Evolutionary conservation across 2,113 vertebrate species (phyloP).

Genomic region (Stegostoma tigrinum): DNA sequence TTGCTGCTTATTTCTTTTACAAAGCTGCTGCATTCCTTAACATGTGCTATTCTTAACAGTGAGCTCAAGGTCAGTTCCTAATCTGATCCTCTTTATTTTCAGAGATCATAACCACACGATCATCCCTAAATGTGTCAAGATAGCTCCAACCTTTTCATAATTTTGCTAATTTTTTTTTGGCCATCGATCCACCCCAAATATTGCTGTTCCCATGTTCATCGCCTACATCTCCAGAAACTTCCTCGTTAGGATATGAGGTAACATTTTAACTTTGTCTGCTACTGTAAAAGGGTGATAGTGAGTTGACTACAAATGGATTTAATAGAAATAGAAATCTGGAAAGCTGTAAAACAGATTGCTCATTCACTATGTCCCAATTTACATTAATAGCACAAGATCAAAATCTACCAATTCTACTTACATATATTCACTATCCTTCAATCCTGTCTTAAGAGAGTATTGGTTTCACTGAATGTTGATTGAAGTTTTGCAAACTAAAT

Average conservation of each 20-base stretch:
- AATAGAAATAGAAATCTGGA: not conserved
- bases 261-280: not conserved
- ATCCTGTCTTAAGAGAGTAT: not conserved
- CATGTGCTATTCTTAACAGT: not conserved
- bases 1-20: not conserved
- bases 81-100: not conserved
- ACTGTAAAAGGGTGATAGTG: not conserved
- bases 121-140: too few relatives aligned
- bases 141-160: not conserved
- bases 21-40: not conserved
- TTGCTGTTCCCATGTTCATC: not conserved
- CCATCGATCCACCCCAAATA: not conserved
- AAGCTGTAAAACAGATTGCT: not conserved
- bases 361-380: not conserved
- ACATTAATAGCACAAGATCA: not conserved
- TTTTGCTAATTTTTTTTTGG: not conserved
- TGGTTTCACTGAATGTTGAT: not conserved
- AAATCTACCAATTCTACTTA: not conserved
- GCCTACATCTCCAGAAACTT: not conserved
- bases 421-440: not conserved
- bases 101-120: not conserved
- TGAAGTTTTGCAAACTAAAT: too few relatives aligned
- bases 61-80: not conserved
- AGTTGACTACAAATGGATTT: not conserved
- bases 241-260: not conserved